Evolutionary conservation across 35 echinoderm and acorn worm species (phyloP), one percentile per base, ranked within the genome.

Genomic region (Anneissia japonica): DNA sequence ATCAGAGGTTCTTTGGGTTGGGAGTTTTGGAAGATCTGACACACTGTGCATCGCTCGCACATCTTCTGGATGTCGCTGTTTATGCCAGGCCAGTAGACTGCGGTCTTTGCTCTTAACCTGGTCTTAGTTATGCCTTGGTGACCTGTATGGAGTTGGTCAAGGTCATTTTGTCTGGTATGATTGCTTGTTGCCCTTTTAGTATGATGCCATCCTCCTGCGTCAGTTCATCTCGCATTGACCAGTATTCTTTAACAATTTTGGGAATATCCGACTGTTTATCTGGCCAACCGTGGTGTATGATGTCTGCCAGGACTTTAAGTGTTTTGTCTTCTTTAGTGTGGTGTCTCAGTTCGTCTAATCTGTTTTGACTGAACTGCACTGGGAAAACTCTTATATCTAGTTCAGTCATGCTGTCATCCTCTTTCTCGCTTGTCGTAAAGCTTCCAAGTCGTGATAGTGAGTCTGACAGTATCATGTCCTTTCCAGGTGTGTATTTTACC

Each of bases 391-490:
- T 64, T 26, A 19, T 9, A 2, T 64, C 19, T 23, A 64, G 21
- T 19, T 64, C 51, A 26, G 26, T 23, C n/a, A n/a, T n/a, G n/a
- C n/a, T n/a, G n/a, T n/a, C n/a, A n/a, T n/a, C n/a, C n/a, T n/a
- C n/a, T n/a, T n/a, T n/a, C 21, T 43, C 40, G 4, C 4, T 4
- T 4, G 4, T 43, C 4, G 40, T 4, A 4, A 43, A 43, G 14
- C 84, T 76, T 4, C 45, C 78, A 34, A 94, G 76, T 31, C 88
- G 75, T 33, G 85, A 94, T 34, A 87, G 79, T 38, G 74, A 74
- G 39, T 94, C 40, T 43, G 40, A 28, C 29, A 91, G 19, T 26
- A 80, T 16, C 34, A 91, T 79, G 0, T 91, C 74, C 39, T 74
- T 79, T 35, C 89, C 89, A 51, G 89, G 89, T 36, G 46, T 78